phyloP scores from a whole-genome alignment of 1,140 invertebrate genomes.

The Lithobius niger region DNA sequence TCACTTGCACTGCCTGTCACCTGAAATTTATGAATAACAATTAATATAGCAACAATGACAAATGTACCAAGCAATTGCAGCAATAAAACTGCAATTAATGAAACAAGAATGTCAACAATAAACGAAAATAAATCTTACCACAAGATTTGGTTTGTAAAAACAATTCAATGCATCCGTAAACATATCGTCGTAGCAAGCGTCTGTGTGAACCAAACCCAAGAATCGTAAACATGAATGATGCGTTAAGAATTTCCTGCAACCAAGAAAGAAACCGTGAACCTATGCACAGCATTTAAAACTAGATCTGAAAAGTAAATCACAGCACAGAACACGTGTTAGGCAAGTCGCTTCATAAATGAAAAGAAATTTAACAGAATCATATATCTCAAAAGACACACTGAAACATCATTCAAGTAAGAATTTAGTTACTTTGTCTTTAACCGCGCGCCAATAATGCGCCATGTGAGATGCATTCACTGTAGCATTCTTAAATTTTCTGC shows the following conservation, averaged over 20 bases:
- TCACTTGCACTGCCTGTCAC: slow-evolving; percentile 48
- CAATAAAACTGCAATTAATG: not conserved
- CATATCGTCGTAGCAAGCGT: slow-evolving; percentile 43
- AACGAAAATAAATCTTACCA: slow-evolving; percentile 20
- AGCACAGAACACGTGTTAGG: too few species aligned
- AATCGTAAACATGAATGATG: slow-evolving; percentile 36
- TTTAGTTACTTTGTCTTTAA: too few species aligned
- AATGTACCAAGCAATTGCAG: slow-evolving; percentile 4
- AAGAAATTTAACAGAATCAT: too few species aligned
- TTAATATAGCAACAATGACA: not conserved
- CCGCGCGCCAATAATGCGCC: too few species aligned
- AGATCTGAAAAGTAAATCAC: too few species aligned
- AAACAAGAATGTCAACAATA: not conserved
- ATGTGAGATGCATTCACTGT: too few species aligned
- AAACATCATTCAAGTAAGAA: too few species aligned
- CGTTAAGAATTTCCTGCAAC: slow-evolving; percentile 20
- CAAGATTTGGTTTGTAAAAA: slow-evolving; percentile 22
- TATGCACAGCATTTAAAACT: too few species aligned
- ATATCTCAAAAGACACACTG: too few species aligned
- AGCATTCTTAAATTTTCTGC: too few species aligned
- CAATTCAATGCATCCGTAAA: slow-evolving; percentile 29
- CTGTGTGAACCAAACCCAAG: slow-evolving; percentile 46
- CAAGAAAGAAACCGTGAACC: too few species aligned
- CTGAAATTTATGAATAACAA: slow-evolving; percentile 28
- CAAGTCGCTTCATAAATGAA: too few species aligned